Conservation (phyloP, 1,140 invertebrate genomes). For the Musca domestica region DNA sequence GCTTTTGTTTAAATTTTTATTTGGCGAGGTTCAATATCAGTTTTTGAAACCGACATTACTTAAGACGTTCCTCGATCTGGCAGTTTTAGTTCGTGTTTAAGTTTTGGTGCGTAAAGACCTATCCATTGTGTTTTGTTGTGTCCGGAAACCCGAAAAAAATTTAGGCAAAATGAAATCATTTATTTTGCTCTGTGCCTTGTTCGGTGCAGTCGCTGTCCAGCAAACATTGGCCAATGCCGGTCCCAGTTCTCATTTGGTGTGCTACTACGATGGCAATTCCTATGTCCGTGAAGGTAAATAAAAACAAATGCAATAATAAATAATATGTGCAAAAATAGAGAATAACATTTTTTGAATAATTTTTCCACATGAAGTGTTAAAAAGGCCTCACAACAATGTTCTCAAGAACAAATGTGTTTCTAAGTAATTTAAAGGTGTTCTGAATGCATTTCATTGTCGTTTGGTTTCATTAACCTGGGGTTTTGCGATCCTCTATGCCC, state of each 20-base stretch:
- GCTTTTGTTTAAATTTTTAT: slow-evolving; percentile 3
- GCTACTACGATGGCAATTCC: slow-evolving; percentile 68
- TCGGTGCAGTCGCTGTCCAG: slow-evolving; percentile 45
- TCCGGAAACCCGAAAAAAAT: slow-evolving; percentile 19
- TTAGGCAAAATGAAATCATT: slow-evolving; percentile 41
- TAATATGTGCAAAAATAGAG: background rate
- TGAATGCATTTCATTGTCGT: too few species aligned
- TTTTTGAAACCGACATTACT: slow-evolving; percentile 12
- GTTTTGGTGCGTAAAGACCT: slow-evolving; percentile 9
- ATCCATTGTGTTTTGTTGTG: background rate
- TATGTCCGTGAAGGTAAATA: slow-evolving; percentile 62
- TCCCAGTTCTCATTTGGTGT: slow-evolving; percentile 59
- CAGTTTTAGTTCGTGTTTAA: background rate
- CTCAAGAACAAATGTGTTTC: too few species aligned
- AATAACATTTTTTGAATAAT: too few species aligned
- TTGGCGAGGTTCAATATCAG: background rate
- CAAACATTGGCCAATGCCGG: slow-evolving; percentile 39
- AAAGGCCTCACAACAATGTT: too few species aligned
- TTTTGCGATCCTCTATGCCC: too few species aligned
- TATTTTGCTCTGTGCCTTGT: slow-evolving; percentile 38
- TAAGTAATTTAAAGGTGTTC: too few species aligned
- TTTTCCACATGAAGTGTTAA: too few species aligned
- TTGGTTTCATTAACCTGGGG: too few species aligned
- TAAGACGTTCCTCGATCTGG: background rate
- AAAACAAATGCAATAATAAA: slow-evolving; percentile 4